Evolutionary conservation across 2,797 vertebrate genomes (phyloP), one percentile per base, ranked within the genome.

Genomic region (Champsocephalus gunnari): DNA sequence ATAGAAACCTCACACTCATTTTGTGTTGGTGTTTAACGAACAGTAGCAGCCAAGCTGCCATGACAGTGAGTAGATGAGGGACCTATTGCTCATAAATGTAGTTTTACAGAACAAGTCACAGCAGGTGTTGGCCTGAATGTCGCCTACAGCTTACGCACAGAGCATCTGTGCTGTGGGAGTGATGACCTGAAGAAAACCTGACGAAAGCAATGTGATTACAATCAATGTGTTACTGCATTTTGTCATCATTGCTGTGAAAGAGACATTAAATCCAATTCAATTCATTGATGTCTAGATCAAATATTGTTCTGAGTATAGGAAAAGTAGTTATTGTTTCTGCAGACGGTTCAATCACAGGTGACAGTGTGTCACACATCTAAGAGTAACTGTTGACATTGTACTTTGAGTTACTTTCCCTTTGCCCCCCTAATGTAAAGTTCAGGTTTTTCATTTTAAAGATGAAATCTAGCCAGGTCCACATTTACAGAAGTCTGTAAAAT

Each of bases 41-140:
- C 62, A 63, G 64, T 59, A 53, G 53, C 41, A 19, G 50, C 55
- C 17, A 8, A 9, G 0, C 17, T 28, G 53, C 21, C 10, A 21
- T 1, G 28, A 28, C 68, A 45, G 32, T 12, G 7, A 56, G 43
- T 34, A 19, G 66, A 75, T 11, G 60, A 68, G 51, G 32, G 61
- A 55, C 5, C n/a, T 24, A 0, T 21, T 1, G 4, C 55, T 50
- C 24, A 76, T 73, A 50, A 59, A 80, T 73, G 70, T 38, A 45
- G 17, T 53, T 69, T 49, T 14, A 71, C 13, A 60, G 62, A 76
- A 53, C 47, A 38, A 67, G 72, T 74, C 72, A 38, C 72, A 76
- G 72, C 69, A 55, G 77, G 59, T 61, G 75, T 56, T 51, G 80
- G 57, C 75, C 82, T 80, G 62, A 75, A 43, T 71, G 71, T 77